Conservation (phyloP, 2,113 vertebrate species). For the Pachycephala philippinensis region DNA sequence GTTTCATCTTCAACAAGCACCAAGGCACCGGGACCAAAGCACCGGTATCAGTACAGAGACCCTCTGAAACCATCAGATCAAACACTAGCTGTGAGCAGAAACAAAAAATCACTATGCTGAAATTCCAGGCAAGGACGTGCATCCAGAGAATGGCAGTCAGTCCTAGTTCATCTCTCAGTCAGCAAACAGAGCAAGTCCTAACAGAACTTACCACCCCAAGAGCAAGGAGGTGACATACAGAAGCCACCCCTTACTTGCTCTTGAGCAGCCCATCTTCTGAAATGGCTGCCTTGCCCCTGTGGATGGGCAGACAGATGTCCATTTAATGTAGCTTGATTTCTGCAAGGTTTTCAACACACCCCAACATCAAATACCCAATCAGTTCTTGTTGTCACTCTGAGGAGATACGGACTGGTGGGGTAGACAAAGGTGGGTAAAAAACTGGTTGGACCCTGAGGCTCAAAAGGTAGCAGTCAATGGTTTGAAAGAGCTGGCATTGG, state of each 20-base stretch:
- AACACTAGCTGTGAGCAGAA: background rate
- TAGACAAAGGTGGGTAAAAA: background rate
- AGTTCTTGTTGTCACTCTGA: background rate
- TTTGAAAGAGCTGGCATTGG: rapidly evolving
- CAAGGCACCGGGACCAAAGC: background rate
- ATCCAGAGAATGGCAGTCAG: background rate
- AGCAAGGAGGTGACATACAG: background rate
- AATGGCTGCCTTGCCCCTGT: background rate
- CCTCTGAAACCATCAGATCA: background rate
- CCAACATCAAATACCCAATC: background rate
- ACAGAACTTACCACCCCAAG: background rate
- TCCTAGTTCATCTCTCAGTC: background rate
- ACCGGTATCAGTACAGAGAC: background rate
- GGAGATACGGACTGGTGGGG: background rate
- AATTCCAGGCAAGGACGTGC: background rate
- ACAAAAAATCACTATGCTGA: background rate
- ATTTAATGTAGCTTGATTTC: background rate
- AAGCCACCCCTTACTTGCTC: background rate
- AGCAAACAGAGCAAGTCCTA: background rate
- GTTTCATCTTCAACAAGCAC: background rate
- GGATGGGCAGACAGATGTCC: background rate
- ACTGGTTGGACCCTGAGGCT: background rate
- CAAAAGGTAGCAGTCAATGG: background rate
- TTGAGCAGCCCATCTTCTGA: background rate
- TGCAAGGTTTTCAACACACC: background rate